Conservation (phyloP, 2,113 vertebrate genomes). For the Forbesichthys agassizii region DNA sequence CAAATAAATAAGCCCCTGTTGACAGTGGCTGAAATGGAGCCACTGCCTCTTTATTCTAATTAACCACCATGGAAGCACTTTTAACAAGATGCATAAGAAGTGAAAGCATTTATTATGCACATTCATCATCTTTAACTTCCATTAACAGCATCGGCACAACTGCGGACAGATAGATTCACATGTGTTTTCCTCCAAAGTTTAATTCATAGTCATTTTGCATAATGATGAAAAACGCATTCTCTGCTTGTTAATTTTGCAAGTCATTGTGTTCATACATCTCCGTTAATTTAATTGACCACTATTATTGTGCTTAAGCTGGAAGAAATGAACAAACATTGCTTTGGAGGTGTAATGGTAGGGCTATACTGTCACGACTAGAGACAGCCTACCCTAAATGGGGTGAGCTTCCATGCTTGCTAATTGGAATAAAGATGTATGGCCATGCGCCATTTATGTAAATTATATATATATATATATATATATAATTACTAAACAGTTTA, state of each 20-base stretch:
- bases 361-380: no score
- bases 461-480: no score
- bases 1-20: conserved; percentile 55
- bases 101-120: conserved; percentile 71
- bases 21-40: conserved; percentile 43
- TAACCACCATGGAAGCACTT: conserved; percentile 59
- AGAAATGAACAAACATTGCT: conserved; percentile 19
- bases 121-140: conserved; percentile 74
- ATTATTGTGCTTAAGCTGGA: conserved; percentile 28
- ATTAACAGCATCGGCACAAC: conserved; percentile 63
- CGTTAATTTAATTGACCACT: conserved; percentile 66
- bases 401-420: no score
- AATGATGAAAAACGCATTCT: conserved; percentile 72
- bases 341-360: neutral
- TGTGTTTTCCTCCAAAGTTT: conserved; percentile 38
- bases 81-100: conserved; percentile 77
- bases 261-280: conserved; percentile 69
- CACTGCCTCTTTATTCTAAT: conserved; percentile 63
- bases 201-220: conserved; percentile 75
- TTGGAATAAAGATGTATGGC: no score
- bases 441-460: no score
- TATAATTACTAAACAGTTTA: no score
- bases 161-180: conserved; percentile 59
- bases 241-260: conserved; percentile 63
- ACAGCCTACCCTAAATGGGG: no score